These are phyloP conservation scores for Diorhabda carinulata DNA, from an alignment of 1,140 invertebrate genomes.

Conservation along the genomic window DNA sequence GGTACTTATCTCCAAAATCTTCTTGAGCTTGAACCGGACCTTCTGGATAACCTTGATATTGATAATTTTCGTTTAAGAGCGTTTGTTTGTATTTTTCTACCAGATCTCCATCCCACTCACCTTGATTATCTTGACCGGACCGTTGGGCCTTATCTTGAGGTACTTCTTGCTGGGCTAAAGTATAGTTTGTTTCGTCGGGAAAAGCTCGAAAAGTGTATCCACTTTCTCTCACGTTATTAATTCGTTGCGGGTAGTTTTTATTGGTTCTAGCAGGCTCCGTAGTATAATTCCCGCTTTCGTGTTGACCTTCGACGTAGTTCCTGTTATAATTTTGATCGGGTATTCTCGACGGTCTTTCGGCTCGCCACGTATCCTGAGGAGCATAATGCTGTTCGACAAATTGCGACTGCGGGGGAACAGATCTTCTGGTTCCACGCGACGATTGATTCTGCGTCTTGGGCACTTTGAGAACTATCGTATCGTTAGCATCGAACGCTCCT, in stretches of 20 bases:
- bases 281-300: not conserved
- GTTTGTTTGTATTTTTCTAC: conserved; percentile 3
- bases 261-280: not conserved
- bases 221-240: not conserved
- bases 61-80: not conserved
- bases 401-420: not conserved
- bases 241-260: not conserved
- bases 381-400: not conserved
- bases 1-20: not conserved
- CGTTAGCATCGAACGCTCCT: not conserved
- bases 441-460: not conserved
- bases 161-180: not conserved
- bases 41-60: not conserved
- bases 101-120: not conserved
- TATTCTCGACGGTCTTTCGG: not conserved
- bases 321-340: not conserved
- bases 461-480: not conserved
- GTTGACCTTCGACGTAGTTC: not conserved
- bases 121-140: not conserved
- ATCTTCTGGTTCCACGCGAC: not conserved
- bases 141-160: not conserved
- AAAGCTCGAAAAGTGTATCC: not conserved
- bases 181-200: not conserved
- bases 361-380: not conserved
- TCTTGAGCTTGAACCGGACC: not conserved